Evolutionary conservation across 2,113 vertebrate species (phyloP), one percentile per base, ranked within the genome.

Genomic region (Platysteira castanea): DNA sequence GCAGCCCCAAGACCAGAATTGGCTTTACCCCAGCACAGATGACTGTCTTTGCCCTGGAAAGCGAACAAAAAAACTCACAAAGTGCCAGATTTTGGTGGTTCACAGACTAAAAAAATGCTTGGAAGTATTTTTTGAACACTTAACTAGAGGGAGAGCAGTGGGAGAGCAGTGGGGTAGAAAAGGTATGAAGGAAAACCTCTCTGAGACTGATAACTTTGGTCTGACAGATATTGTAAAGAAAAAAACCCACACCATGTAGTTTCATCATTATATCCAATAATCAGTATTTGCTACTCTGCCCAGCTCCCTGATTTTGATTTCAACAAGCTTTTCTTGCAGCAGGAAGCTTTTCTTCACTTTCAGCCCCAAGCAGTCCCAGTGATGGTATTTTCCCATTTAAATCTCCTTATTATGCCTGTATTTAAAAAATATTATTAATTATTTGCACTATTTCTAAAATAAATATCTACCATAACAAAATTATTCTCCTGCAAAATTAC

Each of bases 231-330:
- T 3, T 8, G 7, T 16, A 63, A 71, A 63, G 9, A 35, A 69
- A 82, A 85, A 18, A 3, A 6, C 0, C 0, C 7, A n/a, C 7
- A 59, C 3, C 7, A 8, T 41, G 6, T 54, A 7, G 13, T 39
- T 84, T 68, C 63, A 68, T 54, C 23, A 28, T 49, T 79, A n/a
- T 19, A 63, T 44, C 15, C 11, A 85, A 81, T 53, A 82, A 70
- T 18, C 5, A 1, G 6, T 49, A 75, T 65, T 70, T 88, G 17
- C 16, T n/a, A 3, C 42, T 88, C 35, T 75, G 37, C 24, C 37
- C 19, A 91, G n/a, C 15, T 63, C 13, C 5, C 20, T 37, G 24
- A 37, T 39, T 87, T 83, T 57, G 19, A 31, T 50, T 75, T 56
- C 61, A 79, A 26, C 24, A 39, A 52, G 13, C 3, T 75, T 82